Base-by-base conservation (phyloP, 2,888 invertebrate genomes). In the Liodrosophila aerea region DNA sequence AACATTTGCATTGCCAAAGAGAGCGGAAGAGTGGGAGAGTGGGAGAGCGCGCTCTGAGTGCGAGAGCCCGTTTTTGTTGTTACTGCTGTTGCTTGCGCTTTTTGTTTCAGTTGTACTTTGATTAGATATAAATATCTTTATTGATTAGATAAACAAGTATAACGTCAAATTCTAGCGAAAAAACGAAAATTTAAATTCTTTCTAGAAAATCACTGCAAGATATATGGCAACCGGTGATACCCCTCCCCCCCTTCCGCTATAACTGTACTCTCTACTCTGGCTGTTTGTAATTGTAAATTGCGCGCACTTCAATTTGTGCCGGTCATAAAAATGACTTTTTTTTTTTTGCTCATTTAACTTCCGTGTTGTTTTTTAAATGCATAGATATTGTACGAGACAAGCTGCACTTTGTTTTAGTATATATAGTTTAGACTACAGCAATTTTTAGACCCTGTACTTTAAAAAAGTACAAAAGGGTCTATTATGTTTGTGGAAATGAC, bases 61-160 rank as follows among this genome's bases (percentile, higher is more conserved):
- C 8, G 7, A 18, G n/a, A n/a, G n/a, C n/a, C n/a, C n/a, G n/a
- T n/a, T n/a, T 29, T 29, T 45, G 49, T 8, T 53, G 29, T 66
- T 9, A n/a, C 0, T 47, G 11, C 41, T 41, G 15, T 39, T 13
- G 41, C 15, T 53, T 54, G 15, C 36, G 47, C 29, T 57, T 52
- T 64, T 63, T 57, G 58, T 52, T 54, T 60, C n/a, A n/a, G 61
- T 51, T 68, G 67, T 65, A 65, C 65, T 59, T 80, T 85, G 85
- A 85, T 85, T 84, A 87, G 85, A 85, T 85, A 85, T 84, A 85
- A 74, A 85, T 81, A 81, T 81, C 73, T 76, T 75, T 78, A 86
- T 86, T 86, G 86, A 86, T 86, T 86, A 86, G 86, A 86, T 86
- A 86, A 87, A 66, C 44, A 41, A 15, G 18, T 43, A 49, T 12